A percentile compares a stretch with the other conserved stretches of the same genome.
Conservation (phyloP, 2,113 vertebrate genomes). For the Plectropomus leopardus region DNA sequence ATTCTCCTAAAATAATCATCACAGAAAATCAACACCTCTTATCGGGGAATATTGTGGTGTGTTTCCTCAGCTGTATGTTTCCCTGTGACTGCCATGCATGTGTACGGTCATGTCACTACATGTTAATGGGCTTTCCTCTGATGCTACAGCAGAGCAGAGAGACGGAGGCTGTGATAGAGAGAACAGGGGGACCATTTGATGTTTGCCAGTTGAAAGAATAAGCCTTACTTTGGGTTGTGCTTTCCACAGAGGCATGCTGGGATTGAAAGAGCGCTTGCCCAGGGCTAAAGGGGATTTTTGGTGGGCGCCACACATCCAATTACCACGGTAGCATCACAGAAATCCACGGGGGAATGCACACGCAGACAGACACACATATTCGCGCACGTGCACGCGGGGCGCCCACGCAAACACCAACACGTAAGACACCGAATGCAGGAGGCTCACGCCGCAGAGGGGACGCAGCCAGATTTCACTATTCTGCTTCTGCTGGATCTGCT, state of each 20-base stretch:
- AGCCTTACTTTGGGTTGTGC: slow-evolving; percentile 82
- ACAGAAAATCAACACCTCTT: slow-evolving; percentile 19
- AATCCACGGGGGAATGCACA: slow-evolving; percentile 61
- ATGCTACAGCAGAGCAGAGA: slow-evolving; percentile 56
- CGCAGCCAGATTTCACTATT: slow-evolving; percentile 56
- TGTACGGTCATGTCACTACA: slow-evolving; percentile 64
- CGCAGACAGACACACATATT: slow-evolving; percentile 40
- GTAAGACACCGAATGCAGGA: slow-evolving; percentile 61
- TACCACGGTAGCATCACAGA: slow-evolving; percentile 81
- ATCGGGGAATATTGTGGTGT: not conserved
- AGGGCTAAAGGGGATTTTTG: slow-evolving; percentile 82
- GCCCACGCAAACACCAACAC: slow-evolving; percentile 44
- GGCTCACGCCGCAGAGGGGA: slow-evolving; percentile 45
- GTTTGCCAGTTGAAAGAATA: slow-evolving; percentile 83
- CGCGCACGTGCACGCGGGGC: not conserved
- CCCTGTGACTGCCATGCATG: slow-evolving; percentile 27
- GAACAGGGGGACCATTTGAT: slow-evolving; percentile 81
- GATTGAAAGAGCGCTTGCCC: slow-evolving; percentile 82
- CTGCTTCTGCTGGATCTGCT: slow-evolving; percentile 51
- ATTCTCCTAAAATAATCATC: slow-evolving; percentile 10
- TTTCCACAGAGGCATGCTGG: slow-evolving; percentile 79
- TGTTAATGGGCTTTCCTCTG: slow-evolving; percentile 73
- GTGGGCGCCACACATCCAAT: slow-evolving; percentile 85
- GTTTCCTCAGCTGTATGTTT: slow-evolving; percentile 20
- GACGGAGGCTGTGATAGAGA: slow-evolving; percentile 68